phyloP scores from a whole-genome alignment of 2,888 invertebrate species.

The Conistra vaccinii region DNA sequence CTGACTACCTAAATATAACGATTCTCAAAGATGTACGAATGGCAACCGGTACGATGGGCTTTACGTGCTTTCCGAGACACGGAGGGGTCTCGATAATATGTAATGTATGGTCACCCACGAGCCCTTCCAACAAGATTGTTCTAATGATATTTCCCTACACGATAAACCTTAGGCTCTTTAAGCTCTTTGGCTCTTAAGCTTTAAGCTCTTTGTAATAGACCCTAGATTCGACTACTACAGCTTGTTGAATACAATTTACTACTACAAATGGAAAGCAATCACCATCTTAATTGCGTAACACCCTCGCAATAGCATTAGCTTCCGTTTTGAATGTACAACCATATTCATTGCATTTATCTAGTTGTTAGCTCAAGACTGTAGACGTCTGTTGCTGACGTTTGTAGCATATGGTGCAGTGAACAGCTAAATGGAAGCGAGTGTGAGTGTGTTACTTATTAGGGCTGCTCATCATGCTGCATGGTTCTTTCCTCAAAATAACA shows the following conservation, averaged over 20 bases:
- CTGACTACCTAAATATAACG: too few species aligned
- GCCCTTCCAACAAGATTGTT: background rate
- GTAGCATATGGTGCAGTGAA: background rate
- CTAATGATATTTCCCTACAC: background rate
- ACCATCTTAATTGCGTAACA: conserved; percentile 26
- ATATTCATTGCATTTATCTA: conserved; percentile 13
- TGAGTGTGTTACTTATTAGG: background rate
- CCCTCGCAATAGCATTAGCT: conserved; percentile 15
- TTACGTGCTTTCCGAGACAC: too few species aligned
- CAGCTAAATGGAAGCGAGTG: background rate
- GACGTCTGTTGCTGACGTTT: background rate
- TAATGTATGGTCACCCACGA: background rate
- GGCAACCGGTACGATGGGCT: too few species aligned
- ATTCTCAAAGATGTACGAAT: too few species aligned
- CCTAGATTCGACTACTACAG: background rate
- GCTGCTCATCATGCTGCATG: background rate
- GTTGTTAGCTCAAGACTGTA: background rate
- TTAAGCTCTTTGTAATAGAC: too few species aligned
- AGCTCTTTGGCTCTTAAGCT: too few species aligned
- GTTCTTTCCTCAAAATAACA: background rate
- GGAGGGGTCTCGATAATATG: background rate
- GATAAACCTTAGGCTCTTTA: background rate
- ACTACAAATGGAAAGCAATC: conserved; percentile 30
- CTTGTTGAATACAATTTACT: conserved; percentile 9
- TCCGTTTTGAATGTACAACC: conserved; percentile 27